Conservation (phyloP, 2,888 invertebrate species). For the Caenorhabditis uteleia region DNA sequence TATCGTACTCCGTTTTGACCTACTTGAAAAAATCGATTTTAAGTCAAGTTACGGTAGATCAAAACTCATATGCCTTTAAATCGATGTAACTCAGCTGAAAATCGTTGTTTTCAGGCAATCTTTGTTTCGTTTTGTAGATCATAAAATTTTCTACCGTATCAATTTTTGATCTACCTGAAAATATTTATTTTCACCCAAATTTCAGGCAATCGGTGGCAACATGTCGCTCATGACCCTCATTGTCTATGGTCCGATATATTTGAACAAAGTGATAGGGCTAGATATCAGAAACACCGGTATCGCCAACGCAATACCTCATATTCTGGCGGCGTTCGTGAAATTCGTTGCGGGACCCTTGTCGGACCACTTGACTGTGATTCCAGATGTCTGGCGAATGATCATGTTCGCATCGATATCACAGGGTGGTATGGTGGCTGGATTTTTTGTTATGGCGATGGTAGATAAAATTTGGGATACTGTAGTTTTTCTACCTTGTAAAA, state of each 20-base stretch:
- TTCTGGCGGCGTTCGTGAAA: conserved; percentile 19
- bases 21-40: too few species aligned
- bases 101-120: conserved; percentile 7
- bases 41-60: too few species aligned
- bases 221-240: conserved; percentile 27
- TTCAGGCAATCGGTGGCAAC: conserved; percentile 29
- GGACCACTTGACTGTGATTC: conserved; percentile 28
- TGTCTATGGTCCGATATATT: conserved; percentile 33
- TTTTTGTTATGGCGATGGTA: conserved; percentile 38
- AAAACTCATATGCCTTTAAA: too few species aligned
- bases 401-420: conserved; percentile 36
- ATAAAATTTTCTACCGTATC: too few species aligned
- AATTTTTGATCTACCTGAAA: too few species aligned
- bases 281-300: conserved; percentile 31
- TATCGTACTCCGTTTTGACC: too few species aligned
- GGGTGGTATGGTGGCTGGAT: conserved; percentile 20
- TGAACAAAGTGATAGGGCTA: conserved; percentile 27
- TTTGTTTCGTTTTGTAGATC: too few species aligned
- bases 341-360: conserved; percentile 35
- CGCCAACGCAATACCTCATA: conserved; percentile 28
- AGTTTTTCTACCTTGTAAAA: neutral
- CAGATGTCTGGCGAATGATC: conserved; percentile 29
- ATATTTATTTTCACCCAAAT: too few species aligned
- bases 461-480: neutral
- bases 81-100: neutral